These are phyloP conservation scores for Drosophila nr. perissopoda DNA, from an alignment of 2,888 invertebrate genomes.

Conservation along the genomic window DNA sequence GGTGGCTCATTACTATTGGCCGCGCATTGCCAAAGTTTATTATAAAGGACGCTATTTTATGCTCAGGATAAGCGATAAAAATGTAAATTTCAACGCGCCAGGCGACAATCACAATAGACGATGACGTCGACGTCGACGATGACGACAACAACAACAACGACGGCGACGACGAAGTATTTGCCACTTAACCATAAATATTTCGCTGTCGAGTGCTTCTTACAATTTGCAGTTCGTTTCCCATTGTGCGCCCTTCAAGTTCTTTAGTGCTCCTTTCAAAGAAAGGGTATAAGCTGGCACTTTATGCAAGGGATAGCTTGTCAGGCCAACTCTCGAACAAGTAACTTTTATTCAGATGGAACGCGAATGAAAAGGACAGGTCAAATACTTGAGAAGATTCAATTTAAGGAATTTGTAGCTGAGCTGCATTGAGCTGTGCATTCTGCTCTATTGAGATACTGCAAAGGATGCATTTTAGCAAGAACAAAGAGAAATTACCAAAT, in stretches of 20 bases:
- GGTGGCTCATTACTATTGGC: conserved; percentile 99
- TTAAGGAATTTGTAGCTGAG: not conserved
- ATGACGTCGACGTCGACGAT: conserved; percentile 38
- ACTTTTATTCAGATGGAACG: not conserved
- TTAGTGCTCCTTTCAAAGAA: conserved; percentile 45
- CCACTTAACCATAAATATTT: conserved; percentile 64
- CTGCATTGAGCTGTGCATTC: not conserved
- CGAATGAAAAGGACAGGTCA: not conserved
- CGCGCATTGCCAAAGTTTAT: conserved; percentile 97
- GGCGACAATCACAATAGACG: conserved; percentile 52
- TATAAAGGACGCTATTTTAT: conserved; percentile 98
- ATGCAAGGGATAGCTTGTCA: conserved; percentile 2
- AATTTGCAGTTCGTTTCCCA: conserved; percentile 75
- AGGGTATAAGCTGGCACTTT: conserved; percentile 33
- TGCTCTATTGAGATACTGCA: not conserved
- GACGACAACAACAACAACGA: conserved; percentile 9
- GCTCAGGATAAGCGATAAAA: conserved; percentile 97
- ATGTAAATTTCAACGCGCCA: conserved; percentile 88
- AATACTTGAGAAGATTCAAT: not conserved
- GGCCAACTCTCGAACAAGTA: not conserved
- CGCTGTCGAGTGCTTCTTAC: conserved; percentile 71
- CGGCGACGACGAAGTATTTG: conserved; percentile 34
- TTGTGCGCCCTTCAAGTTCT: conserved; percentile 55
- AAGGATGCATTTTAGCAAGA: not conserved
- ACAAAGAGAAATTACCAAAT: not conserved